A percentile compares a stretch with the other conserved stretches of the same genome.
Conservation (phyloP, 2,113 vertebrate species). For the Pitta sordida region DNA sequence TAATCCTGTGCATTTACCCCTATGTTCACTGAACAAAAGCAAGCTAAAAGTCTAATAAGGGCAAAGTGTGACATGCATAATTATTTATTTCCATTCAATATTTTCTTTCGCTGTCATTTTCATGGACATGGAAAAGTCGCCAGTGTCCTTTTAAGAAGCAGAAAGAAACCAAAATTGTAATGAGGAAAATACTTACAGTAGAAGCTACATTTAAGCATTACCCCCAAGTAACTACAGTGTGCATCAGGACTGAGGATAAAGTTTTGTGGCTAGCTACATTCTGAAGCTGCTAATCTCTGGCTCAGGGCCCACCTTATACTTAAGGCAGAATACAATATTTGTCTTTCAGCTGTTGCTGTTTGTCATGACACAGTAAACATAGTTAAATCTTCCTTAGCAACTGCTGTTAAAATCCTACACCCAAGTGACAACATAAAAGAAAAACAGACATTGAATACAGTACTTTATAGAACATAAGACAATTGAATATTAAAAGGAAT, state of each 20-base stretch:
- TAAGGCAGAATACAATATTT: constrained; percentile 66
- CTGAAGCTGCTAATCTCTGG: constrained; percentile 61
- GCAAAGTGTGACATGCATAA: background rate
- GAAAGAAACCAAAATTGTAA: background rate
- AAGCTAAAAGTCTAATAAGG: background rate
- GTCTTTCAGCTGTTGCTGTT: constrained; percentile 72
- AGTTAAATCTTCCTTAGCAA: constrained; percentile 66
- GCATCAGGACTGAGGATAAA: background rate
- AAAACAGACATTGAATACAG: background rate
- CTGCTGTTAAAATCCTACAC: constrained; percentile 42
- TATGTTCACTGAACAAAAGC: background rate
- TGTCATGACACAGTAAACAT: constrained; percentile 68
- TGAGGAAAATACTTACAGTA: background rate
- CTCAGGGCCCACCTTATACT: constrained; percentile 43
- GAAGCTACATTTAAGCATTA: constrained; percentile 13
- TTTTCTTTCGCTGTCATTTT: background rate
- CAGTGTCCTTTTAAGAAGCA: background rate
- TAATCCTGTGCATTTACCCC: background rate
- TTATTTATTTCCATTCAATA: background rate
- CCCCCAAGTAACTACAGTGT: background rate
- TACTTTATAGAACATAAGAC: background rate
- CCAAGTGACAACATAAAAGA: background rate
- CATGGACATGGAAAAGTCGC: background rate
- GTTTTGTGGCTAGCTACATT: constrained; percentile 41
- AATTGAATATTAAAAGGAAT: background rate